Base-by-base conservation (phyloP, 2,888 invertebrate genomes). In the Scaptomyza flava region DNA sequence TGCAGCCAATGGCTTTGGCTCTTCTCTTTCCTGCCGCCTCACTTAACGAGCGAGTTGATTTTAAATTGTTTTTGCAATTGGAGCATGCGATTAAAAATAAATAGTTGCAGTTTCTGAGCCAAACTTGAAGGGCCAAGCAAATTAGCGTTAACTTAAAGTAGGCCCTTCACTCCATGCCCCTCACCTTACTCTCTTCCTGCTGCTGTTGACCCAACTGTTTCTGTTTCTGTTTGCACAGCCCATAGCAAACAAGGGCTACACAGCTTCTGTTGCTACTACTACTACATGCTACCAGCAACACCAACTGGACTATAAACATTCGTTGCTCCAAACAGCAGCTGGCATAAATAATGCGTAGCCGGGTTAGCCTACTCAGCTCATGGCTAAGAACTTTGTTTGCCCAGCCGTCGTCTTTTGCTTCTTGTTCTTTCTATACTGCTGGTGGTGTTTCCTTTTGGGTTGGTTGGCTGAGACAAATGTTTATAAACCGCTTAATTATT, bases 401-500 rank as follows among this genome's bases (percentile, higher is more conserved):
- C 60, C 50, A 66, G 72, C 50, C 57, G 52, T 57, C 57, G 48
- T 61, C 62, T 41, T 62, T 43, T 9, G n/a, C 47, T n/a, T 27
- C 38, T 30, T 27, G 12, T 14, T 20, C 45, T 6, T 47, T 23
- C 36, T 27, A 38, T 12, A 23, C 20, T 43, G 53, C 17, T 30
- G 23, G 11, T 43, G 53, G 34, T 8, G 31, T 38, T 67, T 50
- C 42, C 58, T 63, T 45, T 46, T 47, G 54, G 23, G 23, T 23
- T 23, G 23, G 23, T 23, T 23, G 70, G 72, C 77, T 72, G 86
- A 83, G 83, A 88, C 88, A 87, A 84, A 84, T 84, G 83, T 88
- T 88, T 88, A 76, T 86, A 84, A 84, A 84, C 88, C 84, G 87
- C 84, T 88, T 84, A 87, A 84, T 87, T 88, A 84, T 85, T 84